Base-by-base conservation (phyloP, 2,113 vertebrate species). In the Tylochromis polylepis region DNA sequence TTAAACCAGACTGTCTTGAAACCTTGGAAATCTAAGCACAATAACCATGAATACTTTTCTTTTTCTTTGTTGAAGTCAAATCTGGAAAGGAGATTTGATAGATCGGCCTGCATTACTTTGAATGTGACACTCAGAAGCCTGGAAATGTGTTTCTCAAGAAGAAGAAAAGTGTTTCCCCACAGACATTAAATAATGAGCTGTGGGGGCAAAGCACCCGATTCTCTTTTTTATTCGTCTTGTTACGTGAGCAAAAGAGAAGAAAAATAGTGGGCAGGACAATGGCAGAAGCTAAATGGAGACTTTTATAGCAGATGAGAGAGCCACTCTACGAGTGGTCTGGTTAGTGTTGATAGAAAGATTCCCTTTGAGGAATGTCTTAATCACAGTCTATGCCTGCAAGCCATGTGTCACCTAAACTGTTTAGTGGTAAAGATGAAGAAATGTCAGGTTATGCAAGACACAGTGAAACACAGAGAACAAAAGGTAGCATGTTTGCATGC, bases 21-120 rank as follows among this genome's bases (percentile, higher is more conserved):
- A 81, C 81, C 81, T 85, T 53, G 46, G 82, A 89, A 81, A 89
- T 89, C 87, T 72, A 84, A 60, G 62, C 84, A 88, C 87, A 92
- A 93, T 89, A 90, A 86, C 59, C 12, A n/a, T 79, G 36, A 80
- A 89, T 70, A 59, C 15, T 3, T 29, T 15, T 49, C 8, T 78
- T 31, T 2, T 77, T 77, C 6, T 49, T 27, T 75, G 5, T 49
- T 49, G 67, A 46, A 29, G 43, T 51, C 41, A 77, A 77, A 77
- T 51, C 41, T 75, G 43, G 70, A 49, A 49, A 49, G 20, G 49
- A 46, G 22, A 41, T 75, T 77, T 87, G 27, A 85, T 59, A 27
- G 62, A 85, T 83, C 2, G 2, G 22, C 16, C 70, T 2, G 15
- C 15, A 51, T 51, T 31, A 27, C 72, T 79, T 86, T 49, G 70